These are phyloP conservation scores for Nasonia giraulti DNA, from an alignment of 1,140 invertebrate species.

Conservation along the genomic window DNA sequence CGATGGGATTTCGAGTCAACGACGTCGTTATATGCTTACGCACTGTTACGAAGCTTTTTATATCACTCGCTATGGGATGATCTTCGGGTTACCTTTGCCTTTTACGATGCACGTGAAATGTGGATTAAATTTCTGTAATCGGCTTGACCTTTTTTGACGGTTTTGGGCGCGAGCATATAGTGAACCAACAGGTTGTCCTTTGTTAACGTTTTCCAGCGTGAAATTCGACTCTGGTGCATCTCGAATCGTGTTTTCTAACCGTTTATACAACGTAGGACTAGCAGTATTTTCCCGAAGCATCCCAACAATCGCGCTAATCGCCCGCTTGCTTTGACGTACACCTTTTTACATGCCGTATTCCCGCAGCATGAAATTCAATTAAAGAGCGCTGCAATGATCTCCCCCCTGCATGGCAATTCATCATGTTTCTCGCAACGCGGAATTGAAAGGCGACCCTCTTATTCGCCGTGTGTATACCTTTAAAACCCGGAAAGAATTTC, in stretches of 20 bases:
- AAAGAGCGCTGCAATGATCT: background rate
- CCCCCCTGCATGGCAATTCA: background rate
- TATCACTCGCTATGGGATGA: too few species aligned
- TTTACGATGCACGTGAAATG: background rate
- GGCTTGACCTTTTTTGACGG: background rate
- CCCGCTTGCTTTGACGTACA: background rate
- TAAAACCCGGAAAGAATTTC: conserved; percentile 12
- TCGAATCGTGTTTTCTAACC: too few species aligned
- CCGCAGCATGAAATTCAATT: background rate
- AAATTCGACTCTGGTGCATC: background rate
- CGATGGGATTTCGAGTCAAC: background rate
- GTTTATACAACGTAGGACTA: background rate
- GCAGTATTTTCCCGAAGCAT: background rate
- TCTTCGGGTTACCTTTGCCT: background rate
- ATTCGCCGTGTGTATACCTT: background rate
- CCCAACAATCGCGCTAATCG: background rate
- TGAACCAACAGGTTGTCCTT: background rate
- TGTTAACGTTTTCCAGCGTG: background rate
- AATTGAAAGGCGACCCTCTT: background rate
- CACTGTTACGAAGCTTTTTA: too few species aligned
- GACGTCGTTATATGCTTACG: background rate
- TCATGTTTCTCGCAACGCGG: background rate
- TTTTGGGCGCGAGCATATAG: background rate
- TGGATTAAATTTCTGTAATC: background rate
- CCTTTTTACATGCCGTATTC: background rate